These are phyloP conservation scores for Sminthurides aquaticus DNA, from an alignment of 2,888 invertebrate species.

Conservation along the genomic window DNA sequence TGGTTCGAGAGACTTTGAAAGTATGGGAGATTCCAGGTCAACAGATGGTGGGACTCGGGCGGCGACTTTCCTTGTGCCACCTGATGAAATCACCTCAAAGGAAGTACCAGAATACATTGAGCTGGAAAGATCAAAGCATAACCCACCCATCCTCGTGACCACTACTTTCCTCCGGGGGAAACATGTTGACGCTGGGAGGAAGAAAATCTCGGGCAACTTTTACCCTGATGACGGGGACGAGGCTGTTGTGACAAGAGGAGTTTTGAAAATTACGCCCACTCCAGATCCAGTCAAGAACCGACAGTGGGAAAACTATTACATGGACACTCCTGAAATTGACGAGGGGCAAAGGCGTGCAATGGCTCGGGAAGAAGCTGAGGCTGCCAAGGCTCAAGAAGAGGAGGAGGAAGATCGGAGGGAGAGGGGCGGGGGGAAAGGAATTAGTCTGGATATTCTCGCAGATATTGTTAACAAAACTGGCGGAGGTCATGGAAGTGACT, in stretches of 20 bases:
- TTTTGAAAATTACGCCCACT: not conserved
- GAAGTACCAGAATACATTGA: conserved; percentile 6
- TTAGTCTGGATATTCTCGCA: conserved; percentile 15
- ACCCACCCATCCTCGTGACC: not conserved
- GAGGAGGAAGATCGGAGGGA: conserved; percentile 20
- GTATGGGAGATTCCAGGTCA: not conserved
- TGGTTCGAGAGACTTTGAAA: not conserved
- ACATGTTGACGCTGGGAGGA: not conserved
- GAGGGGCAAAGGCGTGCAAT: not conserved
- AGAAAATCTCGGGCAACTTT: not conserved
- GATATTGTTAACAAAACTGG: too few species aligned
- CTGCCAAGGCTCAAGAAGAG: not conserved
- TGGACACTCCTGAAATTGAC: conserved; percentile 1
- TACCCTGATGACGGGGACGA: conserved; percentile 13
- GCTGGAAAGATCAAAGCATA: not conserved
- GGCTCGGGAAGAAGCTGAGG: not conserved
- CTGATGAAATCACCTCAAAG: conserved; percentile 6
- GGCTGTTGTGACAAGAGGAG: conserved; percentile 1
- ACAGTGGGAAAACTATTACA: not conserved
- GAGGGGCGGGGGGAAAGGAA: conserved; percentile 11
- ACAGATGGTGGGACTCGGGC: not conserved
- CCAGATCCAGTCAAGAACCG: not conserved
- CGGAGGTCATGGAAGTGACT: too few species aligned
- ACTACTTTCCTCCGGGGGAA: conserved; percentile 5
- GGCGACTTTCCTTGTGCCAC: not conserved